Evolutionary conservation across 2,888 invertebrate genomes (phyloP).

Genomic region (Sinohyriopsis cumingii): DNA sequence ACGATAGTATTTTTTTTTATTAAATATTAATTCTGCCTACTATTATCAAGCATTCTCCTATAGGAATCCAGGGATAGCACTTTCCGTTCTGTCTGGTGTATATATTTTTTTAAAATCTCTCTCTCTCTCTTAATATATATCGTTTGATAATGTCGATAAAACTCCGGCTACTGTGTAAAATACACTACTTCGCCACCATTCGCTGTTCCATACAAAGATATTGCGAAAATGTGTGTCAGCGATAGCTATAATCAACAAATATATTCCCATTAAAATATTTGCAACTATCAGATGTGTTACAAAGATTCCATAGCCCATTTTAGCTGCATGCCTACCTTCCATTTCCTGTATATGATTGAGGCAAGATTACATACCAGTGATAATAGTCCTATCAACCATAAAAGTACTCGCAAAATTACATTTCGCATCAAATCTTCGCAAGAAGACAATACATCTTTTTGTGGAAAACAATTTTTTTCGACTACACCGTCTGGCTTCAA

Average conservation of each 20-base stretch:
- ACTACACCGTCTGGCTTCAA: constrained; percentile 13
- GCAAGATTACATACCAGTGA: constrained; percentile 28
- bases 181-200: constrained; percentile 40
- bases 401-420: constrained; percentile 17
- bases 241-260: constrained; percentile 1
- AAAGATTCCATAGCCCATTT: too few relatives aligned
- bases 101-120: too few relatives aligned
- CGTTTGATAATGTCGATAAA: constrained; percentile 73
- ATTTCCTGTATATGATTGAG: constrained; percentile 25
- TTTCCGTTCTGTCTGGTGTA: too few relatives aligned
- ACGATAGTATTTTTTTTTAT: too few relatives aligned
- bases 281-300: too few relatives aligned
- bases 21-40: too few relatives aligned
- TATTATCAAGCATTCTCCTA: too few relatives aligned
- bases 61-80: too few relatives aligned
- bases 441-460: constrained; percentile 14
- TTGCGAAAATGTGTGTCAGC: constrained; percentile 28
- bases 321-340: not conserved
- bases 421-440: constrained; percentile 43
- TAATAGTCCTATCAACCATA: constrained; percentile 34
- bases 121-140: too few relatives aligned
- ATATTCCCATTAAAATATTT: too few relatives aligned
- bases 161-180: constrained; percentile 46
- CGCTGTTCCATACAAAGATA: constrained; percentile 42
- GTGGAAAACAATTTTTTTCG: constrained; percentile 24